phyloP scores from a whole-genome alignment of 2,113 vertebrate species.

The Marmota monax region DNA sequence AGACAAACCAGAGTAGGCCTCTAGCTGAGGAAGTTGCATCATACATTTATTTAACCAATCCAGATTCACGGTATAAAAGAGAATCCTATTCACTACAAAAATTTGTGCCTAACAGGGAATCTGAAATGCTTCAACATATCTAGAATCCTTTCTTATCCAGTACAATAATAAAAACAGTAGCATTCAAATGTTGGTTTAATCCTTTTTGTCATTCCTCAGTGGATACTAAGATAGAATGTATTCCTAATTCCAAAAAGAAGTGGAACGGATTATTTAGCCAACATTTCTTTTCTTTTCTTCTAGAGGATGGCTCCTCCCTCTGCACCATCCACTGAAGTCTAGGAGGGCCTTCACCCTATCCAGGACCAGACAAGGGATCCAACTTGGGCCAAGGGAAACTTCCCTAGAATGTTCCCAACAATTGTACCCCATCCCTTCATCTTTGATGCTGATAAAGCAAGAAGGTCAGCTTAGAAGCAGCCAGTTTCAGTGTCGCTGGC shows the following conservation, averaged over 20 bases:
- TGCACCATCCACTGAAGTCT: neutral
- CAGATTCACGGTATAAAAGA: neutral
- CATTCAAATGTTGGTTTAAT: neutral
- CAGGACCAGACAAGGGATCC: neutral
- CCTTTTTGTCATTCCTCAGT: neutral
- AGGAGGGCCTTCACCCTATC: neutral
- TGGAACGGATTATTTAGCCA: neutral
- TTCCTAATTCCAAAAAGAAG: neutral
- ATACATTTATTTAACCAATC: neutral
- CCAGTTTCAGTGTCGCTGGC: neutral
- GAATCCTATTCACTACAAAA: neutral
- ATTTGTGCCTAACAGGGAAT: neutral
- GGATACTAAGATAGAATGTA: neutral
- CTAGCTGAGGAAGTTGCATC: neutral
- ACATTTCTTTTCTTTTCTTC: neutral
- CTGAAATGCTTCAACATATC: neutral
- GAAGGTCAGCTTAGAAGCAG: neutral
- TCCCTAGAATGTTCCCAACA: neutral
- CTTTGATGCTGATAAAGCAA: neutral
- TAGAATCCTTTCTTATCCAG: neutral
- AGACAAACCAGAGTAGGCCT: conserved; percentile 24
- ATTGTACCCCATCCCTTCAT: neutral
- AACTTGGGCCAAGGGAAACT: neutral
- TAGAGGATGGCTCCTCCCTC: neutral
- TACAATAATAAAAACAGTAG: neutral